These are phyloP conservation scores for Halichoerus grypus DNA, from an alignment of 2,113 vertebrate genomes.

Conservation along the genomic window DNA sequence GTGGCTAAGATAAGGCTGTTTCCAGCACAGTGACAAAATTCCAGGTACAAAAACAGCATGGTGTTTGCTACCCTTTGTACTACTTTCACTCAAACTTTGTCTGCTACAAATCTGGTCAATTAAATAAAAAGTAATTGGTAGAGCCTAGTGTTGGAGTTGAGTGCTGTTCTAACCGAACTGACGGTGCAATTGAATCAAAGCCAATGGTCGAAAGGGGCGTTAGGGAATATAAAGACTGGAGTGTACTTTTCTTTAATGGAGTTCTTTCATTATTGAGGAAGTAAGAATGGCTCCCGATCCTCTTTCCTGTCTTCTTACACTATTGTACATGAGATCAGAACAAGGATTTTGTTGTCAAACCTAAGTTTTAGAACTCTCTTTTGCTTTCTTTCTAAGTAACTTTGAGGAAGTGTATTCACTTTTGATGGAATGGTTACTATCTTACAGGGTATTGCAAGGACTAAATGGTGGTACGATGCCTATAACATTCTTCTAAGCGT, in stretches of 20 bases:
- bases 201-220: neutral
- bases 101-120: conserved; percentile 54
- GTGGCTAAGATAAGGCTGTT: conserved; percentile 25
- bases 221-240: neutral
- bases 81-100: conserved; percentile 37
- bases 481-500: neutral
- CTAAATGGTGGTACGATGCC: neutral
- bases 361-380: neutral
- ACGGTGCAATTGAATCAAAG: neutral
- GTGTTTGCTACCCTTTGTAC: neutral
- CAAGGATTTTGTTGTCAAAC: conserved; percentile 25
- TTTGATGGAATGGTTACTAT: neutral
- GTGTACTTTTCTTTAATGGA: neutral
- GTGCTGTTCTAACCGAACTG: conserved; percentile 37
- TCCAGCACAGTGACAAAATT: neutral
- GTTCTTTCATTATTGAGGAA: conserved; percentile 32
- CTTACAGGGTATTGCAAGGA: neutral
- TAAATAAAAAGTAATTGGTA: neutral
- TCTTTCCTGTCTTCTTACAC: conserved; percentile 7
- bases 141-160: neutral
- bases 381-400: neutral
- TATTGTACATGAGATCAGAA: neutral
- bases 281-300: neutral
- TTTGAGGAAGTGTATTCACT: neutral
- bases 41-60: neutral